Percentiles rank a stretch among this genome's conserved stretches.
Evolutionary conservation across 37 sponge, comb jelly and placozoan species (phyloP).

Genomic region (Petrosia ficiformis): DNA sequence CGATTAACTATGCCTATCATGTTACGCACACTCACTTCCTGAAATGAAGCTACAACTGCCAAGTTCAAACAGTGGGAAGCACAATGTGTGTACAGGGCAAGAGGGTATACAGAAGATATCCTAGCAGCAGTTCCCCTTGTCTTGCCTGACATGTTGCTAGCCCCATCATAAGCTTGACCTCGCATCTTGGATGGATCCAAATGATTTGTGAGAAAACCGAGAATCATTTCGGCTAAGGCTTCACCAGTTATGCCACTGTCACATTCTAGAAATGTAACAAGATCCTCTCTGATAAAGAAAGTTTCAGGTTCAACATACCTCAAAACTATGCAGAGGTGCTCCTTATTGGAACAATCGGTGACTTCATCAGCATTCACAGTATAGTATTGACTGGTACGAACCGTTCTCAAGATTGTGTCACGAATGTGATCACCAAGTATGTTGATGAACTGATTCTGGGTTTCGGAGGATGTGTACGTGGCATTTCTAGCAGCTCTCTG

Average conservation of each 20-base stretch:
- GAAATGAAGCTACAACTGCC: neutral
- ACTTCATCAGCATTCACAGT: conserved; percentile 56
- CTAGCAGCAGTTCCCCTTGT: conserved; percentile 39
- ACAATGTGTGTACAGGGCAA: conserved; percentile 12
- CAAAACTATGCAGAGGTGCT: conserved; percentile 48
- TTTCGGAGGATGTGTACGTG: conserved; percentile 20
- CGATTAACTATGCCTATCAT: neutral
- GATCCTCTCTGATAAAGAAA: conserved; percentile 52
- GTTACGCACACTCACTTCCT: neutral
- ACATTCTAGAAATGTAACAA: conserved; percentile 55
- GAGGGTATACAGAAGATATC: conserved; percentile 26
- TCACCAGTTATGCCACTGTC: conserved; percentile 61
- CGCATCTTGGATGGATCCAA: too few relatives aligned
- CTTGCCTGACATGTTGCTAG: conserved; percentile 41
- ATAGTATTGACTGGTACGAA: neutral
- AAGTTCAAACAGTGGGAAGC: neutral
- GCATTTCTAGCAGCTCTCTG: conserved; percentile 22
- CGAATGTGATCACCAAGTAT: conserved; percentile 12
- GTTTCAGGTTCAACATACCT: conserved; percentile 12
- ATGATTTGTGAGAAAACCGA: neutral
- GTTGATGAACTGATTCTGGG: conserved; percentile 12
- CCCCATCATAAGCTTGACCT: conserved; percentile 62
- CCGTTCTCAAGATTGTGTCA: neutral
- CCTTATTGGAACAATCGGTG: conserved; percentile 53
- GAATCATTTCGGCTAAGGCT: conserved; percentile 33